phyloP scores from a whole-genome alignment of 2,888 invertebrate species.

The Subacronicta megacephala region DNA sequence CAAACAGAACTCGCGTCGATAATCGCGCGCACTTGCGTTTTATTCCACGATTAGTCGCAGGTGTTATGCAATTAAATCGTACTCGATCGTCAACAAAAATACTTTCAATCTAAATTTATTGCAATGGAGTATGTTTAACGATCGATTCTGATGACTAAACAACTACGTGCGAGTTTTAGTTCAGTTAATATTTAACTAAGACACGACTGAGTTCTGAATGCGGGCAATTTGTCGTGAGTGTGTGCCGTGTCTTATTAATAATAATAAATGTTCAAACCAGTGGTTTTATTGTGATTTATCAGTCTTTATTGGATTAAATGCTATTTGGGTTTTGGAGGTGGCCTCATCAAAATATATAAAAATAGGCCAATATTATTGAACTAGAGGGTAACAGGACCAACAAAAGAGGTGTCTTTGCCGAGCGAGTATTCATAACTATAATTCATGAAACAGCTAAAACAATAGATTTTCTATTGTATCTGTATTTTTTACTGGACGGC shows the following conservation, averaged over 20 bases:
- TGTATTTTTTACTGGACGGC: no score
- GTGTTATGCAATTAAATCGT: slow-evolving; percentile 6
- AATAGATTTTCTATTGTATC: no score
- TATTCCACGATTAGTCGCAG: slow-evolving; percentile 16
- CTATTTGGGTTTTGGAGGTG: not conserved
- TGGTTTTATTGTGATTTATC: slow-evolving; percentile 26
- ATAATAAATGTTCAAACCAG: slow-evolving; percentile 23
- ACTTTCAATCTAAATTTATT: slow-evolving; percentile 47
- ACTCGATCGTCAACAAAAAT: slow-evolving; percentile 38
- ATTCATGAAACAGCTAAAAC: no score
- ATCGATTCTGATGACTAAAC: slow-evolving; percentile 14
- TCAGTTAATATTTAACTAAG: slow-evolving; percentile 11
- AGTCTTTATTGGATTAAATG: slow-evolving; percentile 11
- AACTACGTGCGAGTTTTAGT: not conserved
- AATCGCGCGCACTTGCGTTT: slow-evolving; percentile 9
- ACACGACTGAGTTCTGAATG: slow-evolving; percentile 19
- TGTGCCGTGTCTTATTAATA: slow-evolving; percentile 42
- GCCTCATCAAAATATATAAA: not conserved
- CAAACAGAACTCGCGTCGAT: slow-evolving; percentile 11
- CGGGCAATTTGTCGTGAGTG: slow-evolving; percentile 35
- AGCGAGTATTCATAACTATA: no score
- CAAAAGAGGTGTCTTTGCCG: no score
- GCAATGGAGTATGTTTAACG: slow-evolving; percentile 34
- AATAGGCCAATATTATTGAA: no score
- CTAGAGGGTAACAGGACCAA: no score